Percentiles rank a stretch among this genome's conserved stretches.
Evolutionary conservation across 2,797 vertebrate species (phyloP).

Genomic region (Sandelia bainsii): DNA sequence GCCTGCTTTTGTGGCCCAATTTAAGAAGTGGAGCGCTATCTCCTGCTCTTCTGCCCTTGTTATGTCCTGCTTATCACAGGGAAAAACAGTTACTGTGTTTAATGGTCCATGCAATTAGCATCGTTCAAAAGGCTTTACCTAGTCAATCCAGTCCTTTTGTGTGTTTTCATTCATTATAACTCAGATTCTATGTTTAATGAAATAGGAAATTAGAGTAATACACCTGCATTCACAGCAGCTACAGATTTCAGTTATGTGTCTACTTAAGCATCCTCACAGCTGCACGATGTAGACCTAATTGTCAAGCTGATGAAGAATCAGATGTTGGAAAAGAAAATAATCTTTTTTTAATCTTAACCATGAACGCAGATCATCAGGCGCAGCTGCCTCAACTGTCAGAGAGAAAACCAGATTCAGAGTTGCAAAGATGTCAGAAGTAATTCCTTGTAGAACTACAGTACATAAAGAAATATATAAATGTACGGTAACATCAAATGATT

Average conservation of each 20-base stretch:
- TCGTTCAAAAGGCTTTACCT: constrained; percentile 44
- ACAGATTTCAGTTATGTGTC: constrained; percentile 36
- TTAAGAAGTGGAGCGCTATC: constrained; percentile 66
- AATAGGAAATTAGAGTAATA: constrained; percentile 37
- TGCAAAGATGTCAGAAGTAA: constrained; percentile 22
- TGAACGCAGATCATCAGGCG: constrained; percentile 68
- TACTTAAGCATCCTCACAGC: constrained; percentile 52
- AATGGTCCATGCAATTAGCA: constrained; percentile 55
- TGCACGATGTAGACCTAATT: constrained; percentile 57
- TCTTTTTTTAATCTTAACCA: constrained; percentile 57
- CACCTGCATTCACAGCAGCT: constrained; percentile 43
- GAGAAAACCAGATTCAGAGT: constrained; percentile 22
- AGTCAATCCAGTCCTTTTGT: constrained; percentile 13
- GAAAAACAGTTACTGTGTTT: constrained; percentile 39
- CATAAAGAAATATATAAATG: constrained; percentile 36
- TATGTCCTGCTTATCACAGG: constrained; percentile 51
- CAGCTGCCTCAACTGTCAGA: constrained; percentile 64
- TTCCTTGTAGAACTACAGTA: constrained; percentile 21
- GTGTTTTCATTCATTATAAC: constrained; percentile 33
- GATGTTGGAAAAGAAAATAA: constrained; percentile 67
- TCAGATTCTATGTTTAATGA: constrained; percentile 40
- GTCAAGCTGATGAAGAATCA: constrained; percentile 66
- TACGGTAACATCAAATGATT: constrained; percentile 7
- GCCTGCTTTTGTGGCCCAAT: constrained; percentile 71
- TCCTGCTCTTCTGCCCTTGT: constrained; percentile 52